These are phyloP conservation scores for Himantopus leucocephalus DNA, from an alignment of 2,113 vertebrate species.

Conservation along the genomic window DNA sequence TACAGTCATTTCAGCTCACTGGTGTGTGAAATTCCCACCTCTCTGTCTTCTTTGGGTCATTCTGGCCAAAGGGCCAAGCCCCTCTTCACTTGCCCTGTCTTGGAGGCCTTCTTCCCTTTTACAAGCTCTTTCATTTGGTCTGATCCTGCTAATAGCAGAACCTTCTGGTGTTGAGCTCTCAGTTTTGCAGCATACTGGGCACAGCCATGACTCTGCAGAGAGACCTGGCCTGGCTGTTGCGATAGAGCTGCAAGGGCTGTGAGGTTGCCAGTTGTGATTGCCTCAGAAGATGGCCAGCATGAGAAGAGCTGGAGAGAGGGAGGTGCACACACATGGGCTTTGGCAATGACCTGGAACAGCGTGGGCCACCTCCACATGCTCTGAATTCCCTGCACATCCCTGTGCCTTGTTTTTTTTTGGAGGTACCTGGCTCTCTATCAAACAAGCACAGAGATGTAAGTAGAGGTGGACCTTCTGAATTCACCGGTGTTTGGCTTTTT, in stretches of 20 bases:
- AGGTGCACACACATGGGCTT: accelerated
- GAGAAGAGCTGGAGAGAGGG: not conserved
- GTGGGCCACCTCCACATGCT: not conserved
- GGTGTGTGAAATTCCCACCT: not conserved
- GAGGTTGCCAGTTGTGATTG: not conserved
- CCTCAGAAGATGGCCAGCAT: not conserved
- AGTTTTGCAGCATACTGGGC: not conserved
- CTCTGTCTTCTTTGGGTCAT: not conserved
- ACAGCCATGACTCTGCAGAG: not conserved
- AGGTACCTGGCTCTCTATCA: not conserved
- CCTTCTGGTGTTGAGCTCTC: not conserved
- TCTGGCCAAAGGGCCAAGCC: not conserved
- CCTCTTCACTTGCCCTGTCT: not conserved
- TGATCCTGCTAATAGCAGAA: not conserved
- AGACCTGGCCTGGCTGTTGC: not conserved
- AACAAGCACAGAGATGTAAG: not conserved
- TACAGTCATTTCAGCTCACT: not conserved
- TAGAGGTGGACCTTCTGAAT: not conserved
- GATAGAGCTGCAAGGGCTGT: not conserved
- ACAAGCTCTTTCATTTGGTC: not conserved
- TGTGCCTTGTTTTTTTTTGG: not conserved
- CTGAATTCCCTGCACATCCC: not conserved
- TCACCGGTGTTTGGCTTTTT: not conserved
- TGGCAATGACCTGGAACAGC: not conserved
- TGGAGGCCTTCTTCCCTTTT: not conserved